Evolutionary conservation across 2,888 invertebrate genomes (phyloP), one percentile per base, ranked within the genome.

Genomic region (Drosophila eohydei): DNA sequence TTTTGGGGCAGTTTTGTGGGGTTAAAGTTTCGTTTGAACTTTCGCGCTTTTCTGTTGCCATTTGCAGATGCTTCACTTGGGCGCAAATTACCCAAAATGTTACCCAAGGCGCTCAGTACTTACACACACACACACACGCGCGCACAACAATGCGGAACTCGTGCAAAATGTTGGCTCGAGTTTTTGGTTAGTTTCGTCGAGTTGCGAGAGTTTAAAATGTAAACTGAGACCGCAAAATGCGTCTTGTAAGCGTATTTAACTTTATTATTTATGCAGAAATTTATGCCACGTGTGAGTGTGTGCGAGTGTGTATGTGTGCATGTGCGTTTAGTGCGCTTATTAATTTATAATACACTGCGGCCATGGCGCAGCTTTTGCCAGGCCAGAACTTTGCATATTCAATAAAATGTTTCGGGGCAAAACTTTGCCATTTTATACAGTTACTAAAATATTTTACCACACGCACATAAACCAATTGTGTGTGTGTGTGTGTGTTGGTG

Each of bases 271-370:
- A 88, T 84, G 89, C 88, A 81, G 43, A 80, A 69, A 69, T 72
- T 66, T 63, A 52, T 14, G 41, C 30, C 58, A 51, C 61, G 50
- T 54, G 46, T 44, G 43, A 16, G 48, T 21, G 57, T 52, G 59
- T 51, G 50, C 36, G 14, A 62, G 48, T 30, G 14, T 70, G 55
- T 14, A 43, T 57, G 71, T 57, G 64, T 79, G 46, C 48, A 55
- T 34, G 62, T 46, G 59, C 58, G 67, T 74, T 82, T 80, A 69
- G 80, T 72, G 73, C 80, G 88, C 88, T 85, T 87, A 85, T 85
- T 89, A 89, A 89, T 85, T 89, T 89, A 89, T 85, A 85, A 89
- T 89, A 84, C 85, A 89, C 88, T 83, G 78, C 82, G 85, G 88
- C 89, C 89, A 80, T 88, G 83, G 78, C 75, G 67, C 75, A 57